Evolutionary conservation across 2,797 vertebrate genomes (phyloP).

Genomic region (Cirrhinus molitorella): DNA sequence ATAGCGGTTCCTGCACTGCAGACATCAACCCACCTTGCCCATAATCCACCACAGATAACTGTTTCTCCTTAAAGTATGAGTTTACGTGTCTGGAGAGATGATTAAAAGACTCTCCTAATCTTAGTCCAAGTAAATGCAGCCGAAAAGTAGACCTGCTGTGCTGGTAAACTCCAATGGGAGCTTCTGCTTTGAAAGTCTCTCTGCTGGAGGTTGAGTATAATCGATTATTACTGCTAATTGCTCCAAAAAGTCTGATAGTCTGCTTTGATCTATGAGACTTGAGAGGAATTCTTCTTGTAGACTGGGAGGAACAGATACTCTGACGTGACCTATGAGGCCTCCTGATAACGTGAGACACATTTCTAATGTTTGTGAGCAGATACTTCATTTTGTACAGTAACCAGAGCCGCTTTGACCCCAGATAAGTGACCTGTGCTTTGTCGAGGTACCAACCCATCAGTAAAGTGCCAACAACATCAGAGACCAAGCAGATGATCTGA

Average conservation of each 20-base stretch:
- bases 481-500: slow-evolving; percentile 36
- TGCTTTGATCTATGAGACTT: slow-evolving; percentile 50
- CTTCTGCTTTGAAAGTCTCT: slow-evolving; percentile 67
- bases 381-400: slow-evolving; percentile 68
- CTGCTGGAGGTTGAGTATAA: slow-evolving; percentile 67
- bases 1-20: slow-evolving; percentile 54
- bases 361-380: slow-evolving; percentile 65
- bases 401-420: slow-evolving; percentile 60
- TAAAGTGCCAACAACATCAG: slow-evolving; percentile 36
- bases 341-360: slow-evolving; percentile 50
- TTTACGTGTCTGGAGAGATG: slow-evolving; percentile 72
- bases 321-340: slow-evolving; percentile 48
- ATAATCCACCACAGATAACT: slow-evolving; percentile 3
- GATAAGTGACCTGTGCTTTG: slow-evolving; percentile 54
- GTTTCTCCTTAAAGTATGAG: slow-evolving; percentile 71
- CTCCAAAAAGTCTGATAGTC: slow-evolving; percentile 7
- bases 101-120: slow-evolving; percentile 70
- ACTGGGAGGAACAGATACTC: slow-evolving; percentile 41
- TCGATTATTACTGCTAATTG: slow-evolving; percentile 44
- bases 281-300: slow-evolving; percentile 37
- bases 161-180: slow-evolving; percentile 70
- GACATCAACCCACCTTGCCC: slow-evolving; percentile 43
- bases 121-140: slow-evolving; percentile 58
- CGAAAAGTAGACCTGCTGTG: slow-evolving; percentile 58
- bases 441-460: slow-evolving; percentile 69